Evolutionary conservation across 1,140 invertebrate genomes (phyloP), one percentile per base, ranked within the genome.

Genomic region (Nomia melanderi): DNA sequence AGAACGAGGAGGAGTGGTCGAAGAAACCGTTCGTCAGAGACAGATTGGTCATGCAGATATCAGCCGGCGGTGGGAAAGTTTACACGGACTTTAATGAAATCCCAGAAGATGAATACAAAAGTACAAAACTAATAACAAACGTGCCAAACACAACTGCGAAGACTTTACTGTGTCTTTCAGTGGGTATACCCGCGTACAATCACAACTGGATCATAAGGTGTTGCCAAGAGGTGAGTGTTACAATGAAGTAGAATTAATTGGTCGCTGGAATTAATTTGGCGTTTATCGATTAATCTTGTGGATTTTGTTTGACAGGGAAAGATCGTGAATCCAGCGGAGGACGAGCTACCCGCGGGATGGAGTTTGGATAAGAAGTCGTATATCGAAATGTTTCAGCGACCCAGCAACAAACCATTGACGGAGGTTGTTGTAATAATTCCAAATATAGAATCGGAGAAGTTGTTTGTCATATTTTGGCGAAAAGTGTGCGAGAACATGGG

Each of bases 61-160:
- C 90, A 27, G 91, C 90, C 0, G 94, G 92, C 9, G 94, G 94
- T 7, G 94, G 94, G 0, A 88, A 89, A 11, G 90, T 95, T 8
- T 93, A 94, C 79, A 92, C 93, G 20, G 89, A 93, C 36, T 94
- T 95, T 79, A 92, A 94, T 65, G 91, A 93, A 47, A 90, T 95
- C 31, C 93, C 94, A 11, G 86, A 91, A 74, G 90, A 88, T 36
- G 93, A 94, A 17, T 94, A 94, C 67, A 73, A 85, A 0, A 90
- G 90, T 2, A 93, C 92, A 47, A 93, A 92, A 65, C 85, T 94
- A 4, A 93, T 95, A 29, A 93, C 94, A 0, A 93, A 94, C 0
- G 87, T 94, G 41, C 94, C 94, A 1, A 94, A 94, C 70, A 88
- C 92, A n/a, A 94, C 94, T 2, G 93, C 92, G 1, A 95, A 94